Evolutionary conservation across 2,797 vertebrate species (phyloP), one percentile per base, ranked within the genome.

Genomic region (Aeoliscus strigatus): DNA sequence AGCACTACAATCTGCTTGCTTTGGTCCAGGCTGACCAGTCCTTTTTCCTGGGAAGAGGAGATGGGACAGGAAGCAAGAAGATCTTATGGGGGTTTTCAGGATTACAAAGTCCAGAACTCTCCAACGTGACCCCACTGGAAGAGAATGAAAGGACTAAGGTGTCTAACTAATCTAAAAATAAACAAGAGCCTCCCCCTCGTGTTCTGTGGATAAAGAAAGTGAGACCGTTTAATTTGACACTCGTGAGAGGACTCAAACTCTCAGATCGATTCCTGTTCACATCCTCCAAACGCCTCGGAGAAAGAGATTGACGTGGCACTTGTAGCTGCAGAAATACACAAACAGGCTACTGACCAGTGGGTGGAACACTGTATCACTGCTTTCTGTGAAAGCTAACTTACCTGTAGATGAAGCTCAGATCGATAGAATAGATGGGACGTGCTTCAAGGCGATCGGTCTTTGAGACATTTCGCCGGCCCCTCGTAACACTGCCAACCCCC

Each of bases 341-440:
- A 46, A 79, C 38, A 60, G 54, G 66, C 73, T 73, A 70, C 69
- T 81, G 76, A 79, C 64, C 64, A 73, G 66, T 60, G 59, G 61
- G 60, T 71, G 69, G 56, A 73, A 60, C 47, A 38, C 18, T 43
- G 8, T 56, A 49, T 43, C 42, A 32, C 27, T 83, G 86, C 86
- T 88, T 88, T 88, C 86, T 80, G 81, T 88, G 85, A 88, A 87
- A 87, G 86, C 86, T 79, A 14, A 53, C 45, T 42, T 78, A 70
- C 55, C 53, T 69, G 74, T 69, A 68, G 64, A 70, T 66, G 45
- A 66, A 78, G 70, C 66, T 69, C 68, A 34, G 59, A 55, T 14
- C 35, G 39, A 69, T 49, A 60, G 60, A 73, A 58, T 9, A 24
- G 33, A 69, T 51, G 28, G 50, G 39, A 57, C 34, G 47, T 57